Evolutionary conservation across 2,888 invertebrate species (phyloP).

Genomic region (Rhamphomyia laevipes): DNA sequence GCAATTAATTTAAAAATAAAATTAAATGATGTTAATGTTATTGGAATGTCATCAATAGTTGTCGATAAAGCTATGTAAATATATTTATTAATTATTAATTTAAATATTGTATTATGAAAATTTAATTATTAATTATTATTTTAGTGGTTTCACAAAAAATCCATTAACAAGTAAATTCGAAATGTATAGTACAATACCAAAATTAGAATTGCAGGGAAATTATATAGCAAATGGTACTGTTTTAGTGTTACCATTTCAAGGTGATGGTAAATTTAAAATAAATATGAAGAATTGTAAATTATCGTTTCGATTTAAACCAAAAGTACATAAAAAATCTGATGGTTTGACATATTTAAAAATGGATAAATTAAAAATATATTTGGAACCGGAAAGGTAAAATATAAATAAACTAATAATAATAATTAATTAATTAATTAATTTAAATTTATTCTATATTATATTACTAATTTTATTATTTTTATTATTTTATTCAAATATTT

Average conservation of each 20-base stretch:
- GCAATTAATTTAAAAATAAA: not conserved
- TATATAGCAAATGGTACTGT: constrained; percentile 25
- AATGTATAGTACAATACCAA: constrained; percentile 2
- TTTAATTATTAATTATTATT: not conserved
- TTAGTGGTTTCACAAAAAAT: constrained; percentile 11
- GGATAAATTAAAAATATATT: constrained; percentile 3
- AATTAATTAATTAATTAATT: too few relatives aligned
- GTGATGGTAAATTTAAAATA: constrained; percentile 15
- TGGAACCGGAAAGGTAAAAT: constrained; percentile 1
- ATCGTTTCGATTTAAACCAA: constrained; percentile 8
- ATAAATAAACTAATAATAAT: too few relatives aligned
- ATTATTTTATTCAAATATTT: too few relatives aligned
- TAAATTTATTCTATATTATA: too few relatives aligned
- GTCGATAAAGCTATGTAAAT: too few relatives aligned
- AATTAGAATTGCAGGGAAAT: constrained; percentile 5
- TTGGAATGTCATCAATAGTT: not conserved
- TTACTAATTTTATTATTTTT: too few relatives aligned
- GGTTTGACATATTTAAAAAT: constrained; percentile 5
- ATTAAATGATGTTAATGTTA: not conserved
- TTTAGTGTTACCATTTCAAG: constrained; percentile 23
- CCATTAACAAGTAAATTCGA: constrained; percentile 7
- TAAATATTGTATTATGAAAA: too few relatives aligned
- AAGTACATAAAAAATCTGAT: constrained; percentile 6
- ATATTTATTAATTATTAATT: too few relatives aligned
- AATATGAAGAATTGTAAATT: constrained; percentile 10